A percentile compares a stretch with the other conserved stretches of the same genome.
These are phyloP conservation scores for Choristoneura fumiferana DNA, from an alignment of 1,140 invertebrate genomes.

Conservation along the genomic window DNA sequence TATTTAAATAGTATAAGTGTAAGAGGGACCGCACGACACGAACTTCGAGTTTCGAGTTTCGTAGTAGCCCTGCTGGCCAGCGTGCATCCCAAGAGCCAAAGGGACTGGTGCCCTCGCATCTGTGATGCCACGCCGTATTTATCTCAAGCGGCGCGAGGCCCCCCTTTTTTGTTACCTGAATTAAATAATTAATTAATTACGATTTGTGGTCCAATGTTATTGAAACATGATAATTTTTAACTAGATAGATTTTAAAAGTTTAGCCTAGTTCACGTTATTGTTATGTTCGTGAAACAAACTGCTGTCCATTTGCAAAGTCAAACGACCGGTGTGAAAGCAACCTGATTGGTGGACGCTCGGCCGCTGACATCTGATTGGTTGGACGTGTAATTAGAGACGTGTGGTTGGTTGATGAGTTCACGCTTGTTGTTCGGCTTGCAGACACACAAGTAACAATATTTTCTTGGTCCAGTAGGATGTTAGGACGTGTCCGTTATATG, in stretches of 20 bases:
- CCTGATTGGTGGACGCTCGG: too few relatives aligned
- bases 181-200: conserved; percentile 76
- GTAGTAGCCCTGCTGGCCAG: too few relatives aligned
- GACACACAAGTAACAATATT: not conserved
- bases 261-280: conserved; percentile 51
- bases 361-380: conserved; percentile 3
- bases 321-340: too few relatives aligned
- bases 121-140: too few relatives aligned
- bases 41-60: too few relatives aligned
- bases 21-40: too few relatives aligned
- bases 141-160: conserved; percentile 36
- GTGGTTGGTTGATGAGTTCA: not conserved
- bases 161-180: conserved; percentile 77
- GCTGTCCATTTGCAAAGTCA: conserved; percentile 45
- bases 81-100: conserved; percentile 20
- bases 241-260: conserved; percentile 67
- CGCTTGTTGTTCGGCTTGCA: not conserved
- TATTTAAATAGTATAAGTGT: too few relatives aligned
- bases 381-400: not conserved
- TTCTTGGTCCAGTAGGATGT: conserved; percentile 20
- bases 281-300: conserved; percentile 25
- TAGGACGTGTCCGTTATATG: conserved; percentile 16
- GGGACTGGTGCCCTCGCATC: conserved; percentile 10
- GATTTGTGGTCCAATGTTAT: conserved; percentile 77
- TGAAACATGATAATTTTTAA: conserved; percentile 73